Evolutionary conservation across 2,888 invertebrate species (phyloP), one percentile per base, ranked within the genome.

Genomic region (Mactromeris polynyma): DNA sequence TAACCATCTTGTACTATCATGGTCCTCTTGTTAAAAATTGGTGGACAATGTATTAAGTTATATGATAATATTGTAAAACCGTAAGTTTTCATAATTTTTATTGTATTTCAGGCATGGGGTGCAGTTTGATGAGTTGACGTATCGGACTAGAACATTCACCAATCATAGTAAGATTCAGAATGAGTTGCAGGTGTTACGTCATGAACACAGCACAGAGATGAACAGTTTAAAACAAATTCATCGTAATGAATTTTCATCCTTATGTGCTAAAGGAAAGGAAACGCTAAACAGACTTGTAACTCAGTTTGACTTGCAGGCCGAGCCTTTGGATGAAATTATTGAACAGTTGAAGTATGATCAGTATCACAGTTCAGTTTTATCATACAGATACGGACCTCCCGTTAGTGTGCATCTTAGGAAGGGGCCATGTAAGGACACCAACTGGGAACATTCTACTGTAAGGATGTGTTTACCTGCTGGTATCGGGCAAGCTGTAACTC

Each of bases 401-500:
- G 89, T 93, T 2, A 85, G 85, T 36, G 88, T 91, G 14, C 46
- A 87, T 1, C 78, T 93, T 2, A 81, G 89, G 4, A 93, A 93
- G 58, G 91, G 90, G 17, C 93, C 93, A 0, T 91, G 90, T 87
- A 85, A 82, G 19, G 86, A 86, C 4, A 90, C 87, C 38, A 83
- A 87, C 14, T 69, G 86, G 54, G 84, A 69, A 38, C 83, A 82
- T 42, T 88, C 93, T 1, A 73, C 81, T 0, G 89, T 91, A 14
- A 82, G 87, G 0, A 88, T 92, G 3, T 91, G 1, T 33, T 79
- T 93, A 33, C 91, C 93, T 2, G 88, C 92, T 19, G 85, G 85
- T 14, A 87, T 93, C 17, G 93, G 92, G 21, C 90, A 87, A 42
- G 90, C 89, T 26, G 85, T 93, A 11, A 81, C 92, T 6, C 89